Evolutionary conservation across 1,140 invertebrate genomes (phyloP).

Genomic region (Anastrepha obliqua): DNA sequence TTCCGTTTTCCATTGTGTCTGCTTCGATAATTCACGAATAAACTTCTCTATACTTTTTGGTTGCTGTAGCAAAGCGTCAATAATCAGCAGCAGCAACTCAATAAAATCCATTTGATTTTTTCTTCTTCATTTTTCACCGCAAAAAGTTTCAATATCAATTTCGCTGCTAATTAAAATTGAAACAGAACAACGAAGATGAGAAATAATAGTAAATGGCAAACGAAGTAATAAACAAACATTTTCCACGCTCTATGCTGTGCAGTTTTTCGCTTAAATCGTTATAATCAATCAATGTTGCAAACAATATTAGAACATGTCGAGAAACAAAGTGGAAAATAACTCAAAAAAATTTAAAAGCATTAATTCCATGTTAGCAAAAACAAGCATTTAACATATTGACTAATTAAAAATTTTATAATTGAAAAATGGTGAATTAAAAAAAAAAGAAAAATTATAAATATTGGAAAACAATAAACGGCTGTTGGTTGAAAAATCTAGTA

Average conservation of each 20-base stretch:
- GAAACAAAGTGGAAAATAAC: background rate
- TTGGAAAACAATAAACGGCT: background rate
- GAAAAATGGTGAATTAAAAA: background rate
- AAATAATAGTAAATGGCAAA: background rate
- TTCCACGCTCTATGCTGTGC: background rate
- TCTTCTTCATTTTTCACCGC: constrained; percentile 7
- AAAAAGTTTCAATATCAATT: constrained; percentile 48
- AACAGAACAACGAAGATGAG: background rate
- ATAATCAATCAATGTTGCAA: constrained; percentile 41
- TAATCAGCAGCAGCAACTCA: background rate
- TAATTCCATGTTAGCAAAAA: background rate
- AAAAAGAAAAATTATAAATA: background rate
- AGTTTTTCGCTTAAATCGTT: constrained; percentile 32
- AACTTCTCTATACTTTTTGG: constrained; percentile 10
- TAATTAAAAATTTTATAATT: constrained; percentile 10
- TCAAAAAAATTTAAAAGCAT: no score
- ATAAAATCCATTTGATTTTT: constrained; percentile 20
- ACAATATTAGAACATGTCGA: background rate
- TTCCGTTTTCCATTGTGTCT: background rate
- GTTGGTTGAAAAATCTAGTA: background rate
- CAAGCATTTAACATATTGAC: constrained; percentile 18
- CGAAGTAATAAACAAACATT: constrained; percentile 28
- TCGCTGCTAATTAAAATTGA: constrained; percentile 41
- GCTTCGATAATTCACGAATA: background rate
- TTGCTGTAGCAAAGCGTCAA: background rate